Conservation (phyloP, 2,113 vertebrate genomes). For the Hemicordylus capensis region DNA sequence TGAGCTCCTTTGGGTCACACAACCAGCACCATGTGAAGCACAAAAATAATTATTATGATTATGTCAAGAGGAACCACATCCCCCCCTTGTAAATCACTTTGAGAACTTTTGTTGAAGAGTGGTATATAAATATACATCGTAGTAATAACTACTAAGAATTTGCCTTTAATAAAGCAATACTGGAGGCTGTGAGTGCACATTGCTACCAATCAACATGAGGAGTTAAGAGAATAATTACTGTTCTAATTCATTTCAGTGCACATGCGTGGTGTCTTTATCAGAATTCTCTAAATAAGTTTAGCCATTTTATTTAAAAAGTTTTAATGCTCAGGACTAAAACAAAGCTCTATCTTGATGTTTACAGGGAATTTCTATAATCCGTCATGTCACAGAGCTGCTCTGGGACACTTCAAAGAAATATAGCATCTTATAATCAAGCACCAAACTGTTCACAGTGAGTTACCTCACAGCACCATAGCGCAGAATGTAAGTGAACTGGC, state of each 20-base stretch:
- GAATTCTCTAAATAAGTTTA: conserved; percentile 18
- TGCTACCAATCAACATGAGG: neutral
- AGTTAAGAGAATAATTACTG: neutral
- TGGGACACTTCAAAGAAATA: conserved; percentile 9
- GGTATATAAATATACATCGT: too few species aligned
- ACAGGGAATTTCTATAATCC: conserved; percentile 27
- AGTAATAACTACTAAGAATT: too few species aligned
- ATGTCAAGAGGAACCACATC: too few species aligned
- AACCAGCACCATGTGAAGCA: neutral
- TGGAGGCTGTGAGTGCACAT: neutral
- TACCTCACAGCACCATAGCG: conserved; percentile 7
- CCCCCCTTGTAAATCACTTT: too few species aligned
- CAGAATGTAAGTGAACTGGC: neutral
- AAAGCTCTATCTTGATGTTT: conserved; percentile 1
- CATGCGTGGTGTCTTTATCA: neutral
- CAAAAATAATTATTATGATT: neutral
- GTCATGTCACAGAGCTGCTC: conserved; percentile 21
- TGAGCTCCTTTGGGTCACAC: too few species aligned
- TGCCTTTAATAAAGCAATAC: neutral
- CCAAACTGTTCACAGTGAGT: conserved; percentile 10
- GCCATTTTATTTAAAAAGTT: conserved; percentile 2
- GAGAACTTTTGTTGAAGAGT: too few species aligned
- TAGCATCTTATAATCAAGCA: conserved; percentile 11
- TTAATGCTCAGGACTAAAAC: neutral
- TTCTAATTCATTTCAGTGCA: neutral